These are phyloP conservation scores for Ephestia elutella DNA, from an alignment of 1,140 invertebrate genomes.

Conservation along the genomic window DNA sequence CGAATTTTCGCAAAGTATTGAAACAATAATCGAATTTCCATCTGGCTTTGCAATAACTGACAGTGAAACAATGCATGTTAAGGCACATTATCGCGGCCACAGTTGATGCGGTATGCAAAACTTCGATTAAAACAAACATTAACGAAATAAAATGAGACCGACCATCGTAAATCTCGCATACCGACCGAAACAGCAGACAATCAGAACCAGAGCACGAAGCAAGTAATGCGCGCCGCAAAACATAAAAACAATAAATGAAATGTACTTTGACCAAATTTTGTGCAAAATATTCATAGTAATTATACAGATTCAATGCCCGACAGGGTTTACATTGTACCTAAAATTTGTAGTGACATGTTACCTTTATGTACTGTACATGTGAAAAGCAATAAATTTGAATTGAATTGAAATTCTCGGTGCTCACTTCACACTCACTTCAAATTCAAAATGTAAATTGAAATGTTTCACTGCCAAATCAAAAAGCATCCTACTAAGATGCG, in stretches of 20 bases:
- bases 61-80: not conserved
- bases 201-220: not conserved
- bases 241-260: not conserved
- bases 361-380: too few species aligned
- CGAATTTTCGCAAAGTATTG: not conserved
- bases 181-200: not conserved
- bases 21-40: not conserved
- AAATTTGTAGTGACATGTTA: too few species aligned
- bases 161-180: not conserved
- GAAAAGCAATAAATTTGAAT: too few species aligned
- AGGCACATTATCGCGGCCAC: not conserved
- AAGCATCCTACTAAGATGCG: too few species aligned
- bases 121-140: conserved; percentile 1
- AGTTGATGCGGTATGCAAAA: not conserved
- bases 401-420: too few species aligned
- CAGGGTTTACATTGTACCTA: too few species aligned
- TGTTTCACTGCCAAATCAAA: too few species aligned
- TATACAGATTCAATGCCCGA: too few species aligned
- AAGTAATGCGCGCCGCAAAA: not conserved
- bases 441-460: too few species aligned
- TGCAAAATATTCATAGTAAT: not conserved
- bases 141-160: conserved; percentile 1
- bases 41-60: not conserved
- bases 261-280: not conserved
- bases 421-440: too few species aligned